Evolutionary conservation across 1,140 invertebrate genomes (phyloP), one percentile per base, ranked within the genome.

Genomic region (Aphelenchoides fujianensis): DNA sequence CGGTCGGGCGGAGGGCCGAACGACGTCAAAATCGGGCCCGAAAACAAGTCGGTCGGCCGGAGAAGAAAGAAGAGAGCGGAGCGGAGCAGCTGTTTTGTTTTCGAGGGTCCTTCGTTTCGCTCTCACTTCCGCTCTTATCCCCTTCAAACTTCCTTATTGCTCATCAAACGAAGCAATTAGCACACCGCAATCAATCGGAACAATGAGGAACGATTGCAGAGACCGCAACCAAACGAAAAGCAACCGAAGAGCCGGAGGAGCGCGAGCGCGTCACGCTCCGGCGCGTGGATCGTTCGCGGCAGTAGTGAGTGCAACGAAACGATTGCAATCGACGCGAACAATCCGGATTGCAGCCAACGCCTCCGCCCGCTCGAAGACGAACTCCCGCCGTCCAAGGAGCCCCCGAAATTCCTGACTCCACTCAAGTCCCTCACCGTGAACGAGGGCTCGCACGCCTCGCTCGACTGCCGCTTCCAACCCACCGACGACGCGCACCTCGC

Each of bases 401-500:
- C 93, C 12, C 86, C 95, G 28, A 90, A 91, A 53, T 95, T 95
- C 81, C 88, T 93, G 72, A 91, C 92, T 73, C 91, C 89, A 77
- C 85, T 95, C 31, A 89, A 92, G 53, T 71, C 59, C 16, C 73
- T 75, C 48, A 71, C 77, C 7, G 63, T 82, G 19, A 76, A 72
- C 27, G 84, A 84, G 61, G 83, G 83, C 82, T 92, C 95, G 86
- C 91, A 93, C n/a, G 93, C 92, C 72, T 93, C 97, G 84, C 95
- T 98, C 86, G 95, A 98, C 87, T 92, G 93, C 72, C 90, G 93
- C 30, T 88, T 98, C 0, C 92, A 95, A 77, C 95, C 95, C n/a
- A 92, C 96, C 31, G 94, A 95, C 71, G 95, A 98, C 87, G 90
- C 92, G 63, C 16, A 36, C 78, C 88, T 97, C 30, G 91, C 90